Percentiles rank a stretch among this genome's conserved stretches.
phyloP scores from a whole-genome alignment of 2,888 invertebrate genomes.

The Cosmorhoe ocellata region DNA sequence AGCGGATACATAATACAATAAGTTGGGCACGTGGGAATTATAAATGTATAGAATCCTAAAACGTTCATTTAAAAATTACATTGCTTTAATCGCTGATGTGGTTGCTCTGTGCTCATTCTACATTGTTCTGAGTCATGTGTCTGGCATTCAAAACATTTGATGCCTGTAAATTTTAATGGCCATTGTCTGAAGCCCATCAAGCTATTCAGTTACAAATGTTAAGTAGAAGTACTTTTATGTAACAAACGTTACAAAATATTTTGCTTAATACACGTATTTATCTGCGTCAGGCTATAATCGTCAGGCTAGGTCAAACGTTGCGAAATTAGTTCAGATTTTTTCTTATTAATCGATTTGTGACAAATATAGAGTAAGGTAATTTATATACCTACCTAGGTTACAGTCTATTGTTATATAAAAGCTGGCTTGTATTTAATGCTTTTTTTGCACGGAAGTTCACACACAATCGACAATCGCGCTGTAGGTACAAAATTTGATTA shows the following conservation, averaged over 20 bases:
- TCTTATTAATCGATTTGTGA: too few species aligned
- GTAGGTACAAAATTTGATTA: too few species aligned
- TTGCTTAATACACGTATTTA: slow-evolving; percentile 57
- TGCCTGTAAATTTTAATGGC: slow-evolving; percentile 2
- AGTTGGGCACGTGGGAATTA: too few species aligned
- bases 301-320: slow-evolving; percentile 47
- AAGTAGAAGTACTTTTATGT: slow-evolving; percentile 39
- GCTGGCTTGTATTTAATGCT: too few species aligned
- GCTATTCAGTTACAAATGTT: slow-evolving; percentile 39
- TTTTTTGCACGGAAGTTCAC: too few species aligned
- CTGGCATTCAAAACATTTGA: slow-evolving; percentile 18
- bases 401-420: slow-evolving; percentile 8
- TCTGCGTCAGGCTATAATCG: slow-evolving; percentile 46
- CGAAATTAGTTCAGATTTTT: slow-evolving; percentile 51
- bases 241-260: slow-evolving; percentile 66
- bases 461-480: too few species aligned
- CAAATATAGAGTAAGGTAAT: slow-evolving; percentile 26
- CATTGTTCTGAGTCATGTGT: slow-evolving; percentile 7
- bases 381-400: slow-evolving; percentile 16
- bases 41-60: too few species aligned
- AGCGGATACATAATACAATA: too few species aligned
- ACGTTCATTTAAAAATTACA: too few species aligned
- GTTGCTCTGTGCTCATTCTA: too few species aligned
- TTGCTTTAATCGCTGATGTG: too few species aligned
- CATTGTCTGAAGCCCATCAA: slow-evolving; percentile 36